phyloP scores from a whole-genome alignment of 53 echinoderm and acorn worm genomes.

The Hippasteria phrygiana region DNA sequence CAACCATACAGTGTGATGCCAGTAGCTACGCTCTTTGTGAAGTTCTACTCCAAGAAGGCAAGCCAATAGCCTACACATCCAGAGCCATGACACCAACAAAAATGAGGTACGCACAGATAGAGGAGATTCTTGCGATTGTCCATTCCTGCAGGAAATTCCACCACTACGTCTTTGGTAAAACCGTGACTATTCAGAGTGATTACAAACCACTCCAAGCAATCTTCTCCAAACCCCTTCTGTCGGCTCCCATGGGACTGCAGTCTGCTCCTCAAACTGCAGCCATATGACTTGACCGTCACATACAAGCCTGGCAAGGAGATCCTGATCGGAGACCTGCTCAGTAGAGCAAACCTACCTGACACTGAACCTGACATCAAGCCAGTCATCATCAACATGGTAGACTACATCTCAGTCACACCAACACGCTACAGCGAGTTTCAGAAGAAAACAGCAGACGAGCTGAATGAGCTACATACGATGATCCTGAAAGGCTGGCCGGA shows the following conservation, averaged over 20 bases:
- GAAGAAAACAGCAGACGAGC: conserved; percentile 51
- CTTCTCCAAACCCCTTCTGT: conserved; percentile 15
- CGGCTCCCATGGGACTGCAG: conserved; percentile 46
- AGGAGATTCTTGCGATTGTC: conserved; percentile 72
- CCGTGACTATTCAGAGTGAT: conserved; percentile 44
- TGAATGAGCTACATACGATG: conserved; percentile 64
- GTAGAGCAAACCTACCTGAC: conserved; percentile 53
- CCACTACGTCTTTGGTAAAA: conserved; percentile 62
- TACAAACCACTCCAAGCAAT: conserved; percentile 71
- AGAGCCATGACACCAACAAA: conserved; percentile 16
- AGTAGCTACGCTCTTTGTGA: conserved; percentile 76
- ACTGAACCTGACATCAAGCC: conserved; percentile 47
- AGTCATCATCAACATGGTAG: conserved; percentile 68
- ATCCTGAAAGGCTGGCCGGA: conserved; percentile 81
- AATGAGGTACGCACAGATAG: conserved; percentile 68
- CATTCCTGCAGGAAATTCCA: conserved; percentile 68
- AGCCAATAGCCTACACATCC: not conserved
- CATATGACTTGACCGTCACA: conserved; percentile 38
- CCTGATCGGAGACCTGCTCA: conserved; percentile 27
- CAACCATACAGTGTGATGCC: conserved; percentile 77
- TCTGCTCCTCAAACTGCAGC: conserved; percentile 43
- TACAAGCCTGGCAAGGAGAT: conserved; percentile 54
- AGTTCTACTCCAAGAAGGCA: conserved; percentile 48
- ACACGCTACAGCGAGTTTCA: conserved; percentile 63
- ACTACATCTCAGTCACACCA: conserved; percentile 63